Conservation (phyloP, 1,140 invertebrate species). For the Caenorhabditis tropicalis region DNA sequence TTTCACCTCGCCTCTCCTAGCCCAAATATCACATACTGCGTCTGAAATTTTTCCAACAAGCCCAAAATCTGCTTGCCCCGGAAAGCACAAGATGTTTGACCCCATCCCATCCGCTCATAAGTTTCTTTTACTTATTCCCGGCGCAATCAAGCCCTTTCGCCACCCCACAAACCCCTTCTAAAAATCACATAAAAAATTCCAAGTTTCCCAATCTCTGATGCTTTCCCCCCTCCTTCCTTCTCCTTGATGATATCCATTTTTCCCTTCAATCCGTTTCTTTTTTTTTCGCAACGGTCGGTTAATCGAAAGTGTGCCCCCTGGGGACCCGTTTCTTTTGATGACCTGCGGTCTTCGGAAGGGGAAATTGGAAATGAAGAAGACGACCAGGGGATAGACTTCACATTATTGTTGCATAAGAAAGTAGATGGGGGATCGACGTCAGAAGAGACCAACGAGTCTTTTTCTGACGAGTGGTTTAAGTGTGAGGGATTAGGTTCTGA, state of each 20-base stretch:
- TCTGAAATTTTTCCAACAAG: no score
- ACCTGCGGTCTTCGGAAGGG: background rate
- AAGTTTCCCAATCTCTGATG: background rate
- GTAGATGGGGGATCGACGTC: background rate
- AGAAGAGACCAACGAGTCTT: background rate
- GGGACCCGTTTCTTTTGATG: background rate
- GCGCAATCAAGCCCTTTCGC: background rate
- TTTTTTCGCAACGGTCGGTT: background rate
- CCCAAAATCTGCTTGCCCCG: no score
- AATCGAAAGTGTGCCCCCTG: background rate
- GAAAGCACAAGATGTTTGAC: no score
- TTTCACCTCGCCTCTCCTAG: no score
- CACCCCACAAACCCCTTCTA: background rate
- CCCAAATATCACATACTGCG: no score
- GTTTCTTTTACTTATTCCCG: no score
- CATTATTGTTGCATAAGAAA: conserved; percentile 31
- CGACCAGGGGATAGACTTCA: background rate
- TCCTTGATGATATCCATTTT: conserved; percentile 16
- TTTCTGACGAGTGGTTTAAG: background rate
- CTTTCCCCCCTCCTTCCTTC: background rate
- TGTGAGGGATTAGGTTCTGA: background rate
- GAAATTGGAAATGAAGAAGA: background rate
- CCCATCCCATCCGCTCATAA: no score
- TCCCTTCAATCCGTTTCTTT: background rate
- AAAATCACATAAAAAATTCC: background rate